A percentile compares a stretch with the other conserved stretches of the same genome.
Evolutionary conservation across 2,888 invertebrate genomes (phyloP).

Genomic region (Meandrusa payeni): DNA sequence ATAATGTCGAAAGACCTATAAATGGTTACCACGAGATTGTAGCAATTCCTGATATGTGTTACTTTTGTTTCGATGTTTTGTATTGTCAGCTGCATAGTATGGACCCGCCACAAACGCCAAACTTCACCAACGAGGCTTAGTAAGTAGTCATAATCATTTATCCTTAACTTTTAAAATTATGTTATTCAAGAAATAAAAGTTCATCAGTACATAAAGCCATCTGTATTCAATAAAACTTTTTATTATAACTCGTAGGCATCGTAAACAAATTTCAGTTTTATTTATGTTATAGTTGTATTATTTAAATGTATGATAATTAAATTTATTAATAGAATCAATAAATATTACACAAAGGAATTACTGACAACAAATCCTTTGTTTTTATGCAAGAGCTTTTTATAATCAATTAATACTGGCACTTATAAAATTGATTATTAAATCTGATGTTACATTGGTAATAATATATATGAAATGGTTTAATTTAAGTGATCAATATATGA

Average conservation of each 20-base stretch:
- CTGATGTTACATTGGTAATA: too few relatives aligned
- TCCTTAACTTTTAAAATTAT: constrained; percentile 11
- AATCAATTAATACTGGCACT: too few relatives aligned
- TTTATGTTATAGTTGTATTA: too few relatives aligned
- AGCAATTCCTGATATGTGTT: constrained; percentile 97
- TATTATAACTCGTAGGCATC: too few relatives aligned
- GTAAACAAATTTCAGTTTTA: too few relatives aligned
- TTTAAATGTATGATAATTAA: not conserved
- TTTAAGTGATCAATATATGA: too few relatives aligned
- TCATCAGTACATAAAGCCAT: not conserved
- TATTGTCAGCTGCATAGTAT: constrained; percentile 96
- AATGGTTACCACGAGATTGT: constrained; percentile 81
- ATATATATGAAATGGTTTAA: too few relatives aligned
- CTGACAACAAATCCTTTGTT: constrained; percentile 2
- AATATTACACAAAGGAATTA: not conserved
- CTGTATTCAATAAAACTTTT: too few relatives aligned
- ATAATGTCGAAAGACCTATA: constrained; percentile 81
- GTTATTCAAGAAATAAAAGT: not conserved
- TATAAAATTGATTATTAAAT: too few relatives aligned
- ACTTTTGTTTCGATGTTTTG: constrained; percentile 99
- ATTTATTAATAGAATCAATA: constrained; percentile 1
- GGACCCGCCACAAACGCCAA: constrained; percentile 94
- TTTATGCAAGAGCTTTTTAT: too few relatives aligned
- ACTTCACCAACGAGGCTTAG: constrained; percentile 97
- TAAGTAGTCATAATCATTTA: constrained; percentile 79